Evolutionary conservation across 2,113 vertebrate species (phyloP).

Genomic region (Taurulus bubalis): DNA sequence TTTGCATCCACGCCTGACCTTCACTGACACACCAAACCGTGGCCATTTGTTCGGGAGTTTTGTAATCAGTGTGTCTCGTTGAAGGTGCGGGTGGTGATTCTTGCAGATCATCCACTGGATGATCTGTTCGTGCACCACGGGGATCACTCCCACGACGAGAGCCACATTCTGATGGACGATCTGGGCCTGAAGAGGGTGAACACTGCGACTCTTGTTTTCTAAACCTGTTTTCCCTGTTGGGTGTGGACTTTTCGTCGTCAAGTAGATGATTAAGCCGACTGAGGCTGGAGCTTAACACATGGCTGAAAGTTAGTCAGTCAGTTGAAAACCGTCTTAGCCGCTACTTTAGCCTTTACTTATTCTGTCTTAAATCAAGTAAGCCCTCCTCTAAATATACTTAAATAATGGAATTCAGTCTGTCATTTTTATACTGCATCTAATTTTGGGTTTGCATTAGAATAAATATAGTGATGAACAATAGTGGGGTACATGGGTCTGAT

Average conservation of each 20-base stretch:
- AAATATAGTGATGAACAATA: background rate
- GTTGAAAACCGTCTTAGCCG: background rate
- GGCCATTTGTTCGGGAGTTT: no score
- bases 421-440: background rate
- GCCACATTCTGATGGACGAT: conserved; percentile 93
- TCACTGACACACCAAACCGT: background rate
- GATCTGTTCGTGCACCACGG: conserved; percentile 88
- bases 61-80: background rate
- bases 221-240: conserved; percentile 29
- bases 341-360: no score
- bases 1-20: no score
- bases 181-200: conserved; percentile 92
- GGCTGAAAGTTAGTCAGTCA: background rate
- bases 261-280: background rate
- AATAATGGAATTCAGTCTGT: background rate
- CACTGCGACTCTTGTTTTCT: background rate
- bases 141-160: conserved; percentile 82
- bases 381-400: background rate
- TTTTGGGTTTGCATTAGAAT: background rate
- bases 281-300: background rate
- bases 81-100: conserved; percentile 93
- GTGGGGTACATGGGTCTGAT: no score
- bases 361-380: background rate
- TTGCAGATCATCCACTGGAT: conserved; percentile 86
- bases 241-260: background rate